These are phyloP conservation scores for Cryptus viduatorius DNA, from an alignment of 2,888 invertebrate genomes.

Conservation along the genomic window DNA sequence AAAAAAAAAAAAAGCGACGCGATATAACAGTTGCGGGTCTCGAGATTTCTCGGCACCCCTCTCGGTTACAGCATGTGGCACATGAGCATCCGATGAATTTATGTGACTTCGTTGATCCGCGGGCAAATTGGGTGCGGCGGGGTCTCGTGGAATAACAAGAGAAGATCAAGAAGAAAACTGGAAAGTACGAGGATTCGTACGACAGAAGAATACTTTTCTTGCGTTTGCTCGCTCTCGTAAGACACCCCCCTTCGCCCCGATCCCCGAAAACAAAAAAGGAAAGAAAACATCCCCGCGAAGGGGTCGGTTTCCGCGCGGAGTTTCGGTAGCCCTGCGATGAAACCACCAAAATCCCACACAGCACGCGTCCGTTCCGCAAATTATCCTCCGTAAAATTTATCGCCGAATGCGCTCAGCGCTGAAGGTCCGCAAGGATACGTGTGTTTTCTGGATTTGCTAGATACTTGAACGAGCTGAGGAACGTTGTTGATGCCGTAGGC, in stretches of 20 bases:
- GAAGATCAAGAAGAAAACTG: conserved; percentile 50
- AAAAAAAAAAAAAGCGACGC: neutral
- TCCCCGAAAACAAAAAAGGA: neutral
- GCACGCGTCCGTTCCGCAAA: neutral
- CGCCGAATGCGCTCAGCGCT: conserved; percentile 26
- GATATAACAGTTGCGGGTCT: neutral
- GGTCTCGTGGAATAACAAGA: conserved; percentile 29
- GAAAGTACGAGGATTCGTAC: conserved; percentile 42
- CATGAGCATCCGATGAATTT: conserved; percentile 45
- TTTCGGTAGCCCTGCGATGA: neutral
- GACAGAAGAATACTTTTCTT: conserved; percentile 30
- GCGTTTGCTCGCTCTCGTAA: neutral
- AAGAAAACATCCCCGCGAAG: neutral
- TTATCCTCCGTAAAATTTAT: conserved; percentile 38
- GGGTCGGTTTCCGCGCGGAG: neutral
- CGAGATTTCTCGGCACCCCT: conserved; percentile 3
- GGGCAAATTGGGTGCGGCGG: conserved; percentile 43
- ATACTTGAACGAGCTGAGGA: neutral
- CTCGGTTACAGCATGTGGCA: neutral
- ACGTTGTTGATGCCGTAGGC: neutral
- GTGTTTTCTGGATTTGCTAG: conserved; percentile 14
- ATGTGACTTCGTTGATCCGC: conserved; percentile 61
- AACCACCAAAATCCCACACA: conserved; percentile 9
- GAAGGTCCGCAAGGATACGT: neutral
- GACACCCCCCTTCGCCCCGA: neutral